Base-by-base conservation (phyloP, 2,888 invertebrate species). In the Opisthograptis luteolata region DNA sequence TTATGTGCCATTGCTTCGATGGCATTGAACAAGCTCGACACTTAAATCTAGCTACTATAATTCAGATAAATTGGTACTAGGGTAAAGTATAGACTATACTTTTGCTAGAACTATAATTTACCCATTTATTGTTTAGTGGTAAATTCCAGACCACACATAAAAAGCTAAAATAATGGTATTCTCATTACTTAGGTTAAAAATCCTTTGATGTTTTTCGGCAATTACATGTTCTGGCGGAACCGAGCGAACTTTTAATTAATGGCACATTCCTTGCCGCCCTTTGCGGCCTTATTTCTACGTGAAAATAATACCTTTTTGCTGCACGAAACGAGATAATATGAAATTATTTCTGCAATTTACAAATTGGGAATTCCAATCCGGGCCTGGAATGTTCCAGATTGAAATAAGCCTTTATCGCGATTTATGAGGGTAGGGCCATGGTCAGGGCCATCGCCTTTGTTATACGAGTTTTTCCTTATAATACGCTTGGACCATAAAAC, bases 221-320 rank as follows among this genome's bases (percentile, higher is more conserved):
- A 54, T 54, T 51, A 53, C 40, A 35, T 51, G 50, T 51, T 51
- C 50, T 31, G 56, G 24, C 12, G 24, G 42, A 22, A 43, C 46
- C 41, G 24, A 14, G 36, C 37, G n/a, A 60, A 60, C 55, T 58
- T 60, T 60, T 60, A 60, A 60, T 60, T 60, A 58, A 54, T 55
- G 51, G 31, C 45, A 53, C 55, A 44, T 48, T 52, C 44, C 45
- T 52, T 41, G 15, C 52, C 45, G 37, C 45, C 46, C 46, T 52
- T 46, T 37, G 46, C 31, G 37, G 52, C 37, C 22, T 52, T 39
- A 46, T 47, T 52, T 55, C 52, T 44, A 44, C 46, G 35, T 32
- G 32, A 55, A 55, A 53, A 54, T 48, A 48, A 44, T 48, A 55
- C 55, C 48, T 54, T 56, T 54, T 51, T 10, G 50, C 50, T 51